Percentiles rank a stretch among this genome's conserved stretches.
phyloP scores from a whole-genome alignment of 2,888 invertebrate genomes.

The Agrypnus murinus region DNA sequence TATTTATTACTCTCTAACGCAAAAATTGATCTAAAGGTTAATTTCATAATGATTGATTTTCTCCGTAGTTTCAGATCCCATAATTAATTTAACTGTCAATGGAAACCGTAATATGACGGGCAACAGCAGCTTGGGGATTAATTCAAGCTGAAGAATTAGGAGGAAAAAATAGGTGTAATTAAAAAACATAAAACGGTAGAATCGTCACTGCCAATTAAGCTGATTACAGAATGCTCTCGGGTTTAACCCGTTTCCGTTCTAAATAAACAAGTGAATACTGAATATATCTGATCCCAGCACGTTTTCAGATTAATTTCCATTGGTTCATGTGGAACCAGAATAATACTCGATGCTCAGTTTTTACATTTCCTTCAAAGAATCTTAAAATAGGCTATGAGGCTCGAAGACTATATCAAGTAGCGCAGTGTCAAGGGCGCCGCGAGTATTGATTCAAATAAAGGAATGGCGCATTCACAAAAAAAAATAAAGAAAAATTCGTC shows the following conservation, averaged over 20 bases:
- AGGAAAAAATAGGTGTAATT: not conserved
- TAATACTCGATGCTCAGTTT: not conserved
- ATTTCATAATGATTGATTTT: too few species aligned
- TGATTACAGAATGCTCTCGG: not conserved
- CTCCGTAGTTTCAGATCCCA: too few species aligned
- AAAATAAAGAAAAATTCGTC: slow-evolving; percentile 23
- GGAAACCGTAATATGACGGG: too few species aligned
- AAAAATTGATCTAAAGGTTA: too few species aligned
- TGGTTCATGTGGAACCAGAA: not conserved
- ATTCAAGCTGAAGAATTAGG: too few species aligned
- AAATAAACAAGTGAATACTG: not conserved
- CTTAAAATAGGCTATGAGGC: slow-evolving; percentile 67
- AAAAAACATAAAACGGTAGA: not conserved
- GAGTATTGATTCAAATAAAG: slow-evolving; percentile 41
- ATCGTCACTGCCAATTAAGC: slow-evolving; percentile 13
- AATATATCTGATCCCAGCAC: too few species aligned
- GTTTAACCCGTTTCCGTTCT: slow-evolving; percentile 8
- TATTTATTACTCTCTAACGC: too few species aligned
- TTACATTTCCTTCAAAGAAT: slow-evolving; percentile 17
- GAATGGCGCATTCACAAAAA: slow-evolving; percentile 48
- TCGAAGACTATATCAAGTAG: slow-evolving; percentile 71
- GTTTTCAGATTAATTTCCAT: too few species aligned
- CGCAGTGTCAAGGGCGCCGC: slow-evolving; percentile 75
- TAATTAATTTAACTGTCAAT: too few species aligned
- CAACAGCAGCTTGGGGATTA: too few species aligned